phyloP scores from a whole-genome alignment of 2,113 vertebrate genomes.

The Bos indicus region DNA sequence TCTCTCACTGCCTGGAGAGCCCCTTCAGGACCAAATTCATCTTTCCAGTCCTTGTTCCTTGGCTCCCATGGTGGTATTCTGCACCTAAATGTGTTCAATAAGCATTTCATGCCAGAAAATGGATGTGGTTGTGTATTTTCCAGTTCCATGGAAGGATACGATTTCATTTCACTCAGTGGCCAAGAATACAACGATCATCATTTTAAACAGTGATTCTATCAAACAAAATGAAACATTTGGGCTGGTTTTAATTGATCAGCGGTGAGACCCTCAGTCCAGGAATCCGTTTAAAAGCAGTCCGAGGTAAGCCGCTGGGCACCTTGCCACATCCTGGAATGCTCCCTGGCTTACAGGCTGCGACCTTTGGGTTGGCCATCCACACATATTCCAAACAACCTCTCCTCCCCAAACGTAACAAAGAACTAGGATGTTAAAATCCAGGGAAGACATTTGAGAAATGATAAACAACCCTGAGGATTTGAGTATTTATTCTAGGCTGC shows the following conservation, averaged over 20 bases:
- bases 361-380: neutral
- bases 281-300: slow-evolving; percentile 3
- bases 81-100: neutral
- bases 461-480: slow-evolving; percentile 66
- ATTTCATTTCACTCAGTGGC: neutral
- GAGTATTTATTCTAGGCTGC: slow-evolving; percentile 74
- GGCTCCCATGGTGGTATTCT: neutral
- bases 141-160: neutral
- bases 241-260: neutral
- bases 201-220: neutral
- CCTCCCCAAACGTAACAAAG: slow-evolving; percentile 44
- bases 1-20: neutral
- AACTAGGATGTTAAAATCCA: slow-evolving; percentile 41
- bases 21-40: neutral
- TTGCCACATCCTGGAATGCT: neutral
- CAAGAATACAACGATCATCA: neutral
- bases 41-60: neutral
- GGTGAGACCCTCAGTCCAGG: neutral
- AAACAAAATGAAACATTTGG: neutral
- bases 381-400: slow-evolving; percentile 35
- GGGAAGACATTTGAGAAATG: slow-evolving; percentile 68
- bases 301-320: neutral
- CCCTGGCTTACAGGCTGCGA: neutral
- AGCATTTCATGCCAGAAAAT: neutral
- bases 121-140: neutral